These are phyloP conservation scores for Dasyornis broadbenti DNA, from an alignment of 2,113 vertebrate species.

Conservation along the genomic window DNA sequence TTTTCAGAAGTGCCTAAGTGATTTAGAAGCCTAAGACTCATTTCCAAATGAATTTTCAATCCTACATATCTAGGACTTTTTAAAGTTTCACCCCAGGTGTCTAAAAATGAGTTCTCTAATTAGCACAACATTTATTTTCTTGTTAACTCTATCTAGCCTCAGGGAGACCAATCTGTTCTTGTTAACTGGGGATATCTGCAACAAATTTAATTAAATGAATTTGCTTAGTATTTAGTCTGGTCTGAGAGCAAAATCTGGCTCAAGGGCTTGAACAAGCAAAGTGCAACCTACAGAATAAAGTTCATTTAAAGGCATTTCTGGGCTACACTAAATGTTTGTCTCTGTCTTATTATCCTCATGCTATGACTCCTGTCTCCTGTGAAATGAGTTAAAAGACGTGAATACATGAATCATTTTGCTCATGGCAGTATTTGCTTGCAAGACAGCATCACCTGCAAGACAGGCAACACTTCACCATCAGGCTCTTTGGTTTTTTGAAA, in stretches of 20 bases:
- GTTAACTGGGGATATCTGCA: constrained; percentile 38
- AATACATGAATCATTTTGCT: not conserved
- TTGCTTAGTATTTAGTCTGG: constrained; percentile 13
- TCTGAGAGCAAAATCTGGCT: constrained; percentile 22
- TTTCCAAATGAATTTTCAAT: constrained; percentile 18
- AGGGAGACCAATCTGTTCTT: constrained; percentile 45
- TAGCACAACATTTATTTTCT: constrained; percentile 57
- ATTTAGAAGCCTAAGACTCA: constrained; percentile 7
- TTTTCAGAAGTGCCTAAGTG: not conserved
- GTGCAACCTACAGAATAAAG: not conserved
- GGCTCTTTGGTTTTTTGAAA: not conserved
- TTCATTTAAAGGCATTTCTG: not conserved
- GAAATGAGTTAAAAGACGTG: not conserved
- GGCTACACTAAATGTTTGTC: not conserved
- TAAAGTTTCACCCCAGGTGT: constrained; percentile 30
- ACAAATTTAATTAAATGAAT: constrained; percentile 50
- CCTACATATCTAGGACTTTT: constrained; percentile 1
- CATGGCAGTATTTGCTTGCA: not conserved
- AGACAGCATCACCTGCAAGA: not conserved
- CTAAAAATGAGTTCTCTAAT: constrained; percentile 52
- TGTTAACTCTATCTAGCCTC: constrained; percentile 44
- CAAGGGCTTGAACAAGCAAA: not conserved
- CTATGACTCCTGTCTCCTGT: not conserved
- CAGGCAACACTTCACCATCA: not conserved
- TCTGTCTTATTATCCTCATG: not conserved